phyloP scores from a whole-genome alignment of 2,797 vertebrate genomes.

The Graptemys geographica region DNA sequence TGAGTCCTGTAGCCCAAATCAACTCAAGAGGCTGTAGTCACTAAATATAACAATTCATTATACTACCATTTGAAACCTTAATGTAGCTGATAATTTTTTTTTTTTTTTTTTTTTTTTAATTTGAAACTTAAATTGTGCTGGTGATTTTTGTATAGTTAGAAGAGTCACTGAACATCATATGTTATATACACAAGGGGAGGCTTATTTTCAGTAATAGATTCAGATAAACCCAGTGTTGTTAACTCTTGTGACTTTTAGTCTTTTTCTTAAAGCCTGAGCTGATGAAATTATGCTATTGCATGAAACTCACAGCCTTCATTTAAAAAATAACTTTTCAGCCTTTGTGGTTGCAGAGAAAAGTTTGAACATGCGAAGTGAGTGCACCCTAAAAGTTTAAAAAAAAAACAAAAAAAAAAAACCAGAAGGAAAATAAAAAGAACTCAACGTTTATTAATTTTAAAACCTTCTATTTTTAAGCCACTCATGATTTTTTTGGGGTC shows the following conservation, averaged over 20 bases:
- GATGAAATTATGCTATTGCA: neutral
- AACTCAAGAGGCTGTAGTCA: neutral
- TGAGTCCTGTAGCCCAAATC: neutral
- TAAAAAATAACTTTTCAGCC: fast-evolving
- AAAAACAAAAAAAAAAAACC: neutral
- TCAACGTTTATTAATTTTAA: neutral
- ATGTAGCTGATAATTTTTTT: neutral
- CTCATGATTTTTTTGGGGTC: neutral
- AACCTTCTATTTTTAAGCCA: neutral
- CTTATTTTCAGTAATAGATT: neutral
- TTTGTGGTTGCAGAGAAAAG: neutral
- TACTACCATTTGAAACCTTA: neutral
- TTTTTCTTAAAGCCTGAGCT: neutral
- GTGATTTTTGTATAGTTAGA: neutral
- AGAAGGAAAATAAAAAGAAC: conserved; percentile 19
- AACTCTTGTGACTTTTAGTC: neutral
- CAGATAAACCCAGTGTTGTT: neutral
- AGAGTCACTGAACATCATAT: neutral
- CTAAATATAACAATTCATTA: neutral
- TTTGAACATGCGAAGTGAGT: neutral
- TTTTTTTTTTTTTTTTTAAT: neutral
- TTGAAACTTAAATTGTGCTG: neutral
- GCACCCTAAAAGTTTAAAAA: neutral
- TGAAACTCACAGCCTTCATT: neutral
- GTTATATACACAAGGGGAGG: neutral